Evolutionary conservation across 2,888 invertebrate genomes (phyloP).

Genomic region (Aphidoletes aphidimyza): DNA sequence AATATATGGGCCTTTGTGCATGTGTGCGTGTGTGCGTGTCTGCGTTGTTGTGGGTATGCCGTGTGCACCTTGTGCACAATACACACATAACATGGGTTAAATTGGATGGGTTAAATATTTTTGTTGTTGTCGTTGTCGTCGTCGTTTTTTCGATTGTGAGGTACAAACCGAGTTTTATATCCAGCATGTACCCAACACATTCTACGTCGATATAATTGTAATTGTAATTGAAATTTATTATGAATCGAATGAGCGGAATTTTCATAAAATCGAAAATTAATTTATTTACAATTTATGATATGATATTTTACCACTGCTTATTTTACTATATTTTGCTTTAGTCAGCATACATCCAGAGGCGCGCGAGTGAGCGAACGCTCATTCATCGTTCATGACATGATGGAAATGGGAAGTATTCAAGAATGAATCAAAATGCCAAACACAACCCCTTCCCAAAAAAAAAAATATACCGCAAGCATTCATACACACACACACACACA

Average conservation of each 20-base stretch:
- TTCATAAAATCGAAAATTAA: slow-evolving; percentile 49
- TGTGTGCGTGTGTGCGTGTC: neutral
- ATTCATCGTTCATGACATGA: slow-evolving; percentile 7
- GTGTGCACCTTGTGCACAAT: too few species aligned
- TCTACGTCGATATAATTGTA: neutral
- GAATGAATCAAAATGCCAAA: slow-evolving; percentile 45
- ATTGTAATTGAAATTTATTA: slow-evolving; percentile 41
- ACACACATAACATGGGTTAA: too few species aligned
- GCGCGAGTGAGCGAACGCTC: too few species aligned
- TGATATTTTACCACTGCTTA: slow-evolving; percentile 14
- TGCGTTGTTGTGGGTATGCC: too few species aligned
- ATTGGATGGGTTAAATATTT: too few species aligned
- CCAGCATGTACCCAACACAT: too few species aligned
- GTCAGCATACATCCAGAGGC: neutral
- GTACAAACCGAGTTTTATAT: too few species aligned
- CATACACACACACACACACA: neutral
- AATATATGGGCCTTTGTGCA: neutral
- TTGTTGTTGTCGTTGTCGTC: too few species aligned
- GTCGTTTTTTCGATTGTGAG: too few species aligned
- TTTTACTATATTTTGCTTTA: neutral
- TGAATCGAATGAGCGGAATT: slow-evolving; percentile 9
- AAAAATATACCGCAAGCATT: neutral
- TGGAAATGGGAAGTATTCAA: slow-evolving; percentile 22
- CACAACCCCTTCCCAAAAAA: too few species aligned
- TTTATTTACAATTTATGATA: slow-evolving; percentile 49